Evolutionary conservation across 2,113 vertebrate genomes (phyloP).

Genomic region (Caracal caracal): DNA sequence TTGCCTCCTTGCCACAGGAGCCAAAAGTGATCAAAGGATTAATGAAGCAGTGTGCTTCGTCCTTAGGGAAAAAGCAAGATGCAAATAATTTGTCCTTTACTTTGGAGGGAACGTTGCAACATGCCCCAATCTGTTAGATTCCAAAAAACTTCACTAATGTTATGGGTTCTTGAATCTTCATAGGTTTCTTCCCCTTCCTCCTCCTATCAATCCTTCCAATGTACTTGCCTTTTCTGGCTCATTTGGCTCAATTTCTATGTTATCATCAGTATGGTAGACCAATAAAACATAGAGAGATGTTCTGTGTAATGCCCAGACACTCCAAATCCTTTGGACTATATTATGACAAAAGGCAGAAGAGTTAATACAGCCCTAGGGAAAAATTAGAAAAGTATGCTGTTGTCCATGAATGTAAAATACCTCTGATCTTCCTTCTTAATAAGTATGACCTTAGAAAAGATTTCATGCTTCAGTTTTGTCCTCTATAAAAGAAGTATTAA

Average conservation of each 20-base stretch:
- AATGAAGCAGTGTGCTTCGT: not conserved
- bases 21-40: not conserved
- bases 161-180: not conserved
- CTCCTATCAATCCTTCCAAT: not conserved
- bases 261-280: not conserved
- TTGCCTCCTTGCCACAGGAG: not conserved
- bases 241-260: not conserved
- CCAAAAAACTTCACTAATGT: not conserved
- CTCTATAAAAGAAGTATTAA: conserved; percentile 6
- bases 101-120: not conserved
- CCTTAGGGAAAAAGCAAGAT: not conserved
- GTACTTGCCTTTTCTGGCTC: not conserved
- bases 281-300: not conserved
- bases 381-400: not conserved
- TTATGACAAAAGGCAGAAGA: not conserved
- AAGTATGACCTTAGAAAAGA: not conserved
- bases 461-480: not conserved
- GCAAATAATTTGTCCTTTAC: not conserved
- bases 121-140: not conserved
- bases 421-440: not conserved
- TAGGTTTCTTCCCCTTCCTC: not conserved
- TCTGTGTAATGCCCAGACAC: not conserved
- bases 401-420: not conserved
- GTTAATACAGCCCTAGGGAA: not conserved
- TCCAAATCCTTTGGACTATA: not conserved